phyloP scores from a whole-genome alignment of 2,113 vertebrate genomes.

The Synodontis membranacea region DNA sequence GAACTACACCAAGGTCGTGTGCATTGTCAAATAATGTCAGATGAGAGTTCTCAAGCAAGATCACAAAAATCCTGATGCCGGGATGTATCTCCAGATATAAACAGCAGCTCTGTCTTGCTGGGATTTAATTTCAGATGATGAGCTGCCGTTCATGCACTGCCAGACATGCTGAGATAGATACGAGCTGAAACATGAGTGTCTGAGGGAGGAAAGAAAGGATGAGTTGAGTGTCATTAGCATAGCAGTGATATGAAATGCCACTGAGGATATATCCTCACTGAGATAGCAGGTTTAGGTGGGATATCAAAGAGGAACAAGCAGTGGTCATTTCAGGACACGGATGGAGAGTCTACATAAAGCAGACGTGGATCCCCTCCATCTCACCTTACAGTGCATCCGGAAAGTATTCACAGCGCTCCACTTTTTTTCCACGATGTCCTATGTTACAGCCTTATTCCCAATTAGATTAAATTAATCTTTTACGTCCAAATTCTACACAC shows the following conservation, averaged over 20 bases:
- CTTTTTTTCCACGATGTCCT: too few relatives aligned
- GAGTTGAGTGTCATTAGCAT: background rate
- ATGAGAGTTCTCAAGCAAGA: background rate
- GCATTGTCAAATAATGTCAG: background rate
- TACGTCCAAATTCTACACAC: too few relatives aligned
- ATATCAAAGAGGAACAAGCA: background rate
- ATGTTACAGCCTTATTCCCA: too few relatives aligned
- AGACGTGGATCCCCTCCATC: background rate
- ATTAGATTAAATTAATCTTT: too few relatives aligned
- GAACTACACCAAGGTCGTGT: slow-evolving; percentile 12
- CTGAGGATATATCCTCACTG: background rate
- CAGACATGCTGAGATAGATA: background rate
- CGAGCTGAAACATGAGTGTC: slow-evolving; percentile 1
- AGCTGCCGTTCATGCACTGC: slow-evolving; percentile 13
- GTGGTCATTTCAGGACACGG: background rate
- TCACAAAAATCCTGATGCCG: background rate
- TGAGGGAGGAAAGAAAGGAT: background rate
- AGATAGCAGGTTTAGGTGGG: background rate
- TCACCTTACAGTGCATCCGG: background rate
- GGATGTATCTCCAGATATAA: background rate
- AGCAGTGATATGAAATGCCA: slow-evolving; percentile 6
- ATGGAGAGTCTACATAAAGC: background rate
- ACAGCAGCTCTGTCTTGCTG: background rate
- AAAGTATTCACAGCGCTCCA: too few relatives aligned
- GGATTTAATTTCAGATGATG: slow-evolving; percentile 26